Evolutionary conservation across 2,113 vertebrate genomes (phyloP).

Genomic region (Myrmecophaga tridactyla): DNA sequence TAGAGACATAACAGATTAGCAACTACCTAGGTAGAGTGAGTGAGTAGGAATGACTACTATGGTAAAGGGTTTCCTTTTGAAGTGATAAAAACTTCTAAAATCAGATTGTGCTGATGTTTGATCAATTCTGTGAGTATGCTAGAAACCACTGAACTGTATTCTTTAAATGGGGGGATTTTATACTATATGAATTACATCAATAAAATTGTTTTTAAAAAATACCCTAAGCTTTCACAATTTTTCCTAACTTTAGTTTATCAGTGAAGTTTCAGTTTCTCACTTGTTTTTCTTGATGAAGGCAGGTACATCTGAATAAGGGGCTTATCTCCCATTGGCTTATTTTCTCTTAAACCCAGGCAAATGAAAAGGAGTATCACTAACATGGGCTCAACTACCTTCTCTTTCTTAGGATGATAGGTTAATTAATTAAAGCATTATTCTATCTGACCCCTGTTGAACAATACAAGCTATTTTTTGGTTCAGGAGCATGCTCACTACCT

Average conservation of each 20-base stretch:
- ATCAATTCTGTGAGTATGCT: too few relatives aligned
- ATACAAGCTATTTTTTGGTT: neutral
- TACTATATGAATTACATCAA: neutral
- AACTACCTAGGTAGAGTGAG: neutral
- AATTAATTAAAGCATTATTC: neutral
- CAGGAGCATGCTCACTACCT: neutral
- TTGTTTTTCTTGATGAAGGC: neutral
- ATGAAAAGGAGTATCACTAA: neutral
- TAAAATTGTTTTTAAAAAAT: neutral
- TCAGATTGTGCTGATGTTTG: too few relatives aligned
- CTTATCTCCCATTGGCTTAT: neutral
- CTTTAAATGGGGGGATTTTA: too few relatives aligned
- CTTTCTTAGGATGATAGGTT: neutral
- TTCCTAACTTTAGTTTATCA: neutral
- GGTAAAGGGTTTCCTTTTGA: neutral
- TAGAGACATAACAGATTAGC: too few relatives aligned
- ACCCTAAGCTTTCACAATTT: neutral
- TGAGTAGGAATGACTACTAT: neutral
- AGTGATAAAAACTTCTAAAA: neutral
- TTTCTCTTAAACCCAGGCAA: neutral
- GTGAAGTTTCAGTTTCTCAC: neutral
- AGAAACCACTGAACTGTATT: too few relatives aligned
- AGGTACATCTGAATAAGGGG: neutral
- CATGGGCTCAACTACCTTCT: neutral
- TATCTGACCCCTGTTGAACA: neutral